Conservation (phyloP, 2,888 invertebrate species). For the Hirtodrosophila alboralis region DNA sequence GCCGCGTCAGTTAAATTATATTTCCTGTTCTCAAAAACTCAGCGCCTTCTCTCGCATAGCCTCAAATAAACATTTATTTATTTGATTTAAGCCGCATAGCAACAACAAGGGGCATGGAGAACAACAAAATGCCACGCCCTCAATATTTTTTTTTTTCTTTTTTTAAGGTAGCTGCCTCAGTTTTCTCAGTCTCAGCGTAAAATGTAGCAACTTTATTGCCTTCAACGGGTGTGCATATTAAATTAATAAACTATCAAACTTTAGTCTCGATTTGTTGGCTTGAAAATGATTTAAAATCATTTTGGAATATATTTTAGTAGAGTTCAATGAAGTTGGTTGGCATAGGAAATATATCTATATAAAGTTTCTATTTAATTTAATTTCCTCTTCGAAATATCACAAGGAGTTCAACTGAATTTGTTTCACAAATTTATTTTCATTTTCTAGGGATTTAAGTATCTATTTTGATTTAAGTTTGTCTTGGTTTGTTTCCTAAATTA, state of each 20-base stretch:
- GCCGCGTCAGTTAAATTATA: conserved; percentile 76
- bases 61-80: conserved; percentile 42
- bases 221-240: conserved; percentile 82
- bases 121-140: conserved; percentile 46
- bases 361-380: no score
- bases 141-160: no score
- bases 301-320: conserved; percentile 5
- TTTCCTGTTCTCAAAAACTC: conserved; percentile 70
- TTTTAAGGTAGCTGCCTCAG: conserved; percentile 30
- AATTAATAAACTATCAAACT: conserved; percentile 68
- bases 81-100: conserved; percentile 81
- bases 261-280: not conserved
- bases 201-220: conserved; percentile 83
- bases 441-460: no score
- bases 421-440: no score
- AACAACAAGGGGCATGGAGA: conserved; percentile 10
- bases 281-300: not conserved
- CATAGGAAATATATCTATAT: no score
- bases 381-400: no score
- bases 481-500: no score
- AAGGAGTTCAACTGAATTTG: no score
- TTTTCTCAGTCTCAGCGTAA: conserved; percentile 64
- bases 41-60: conserved; percentile 57
- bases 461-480: no score
- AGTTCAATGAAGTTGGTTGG: not conserved